Evolutionary conservation across 2,888 invertebrate species (phyloP).

Genomic region (Synergus umbraculus): DNA sequence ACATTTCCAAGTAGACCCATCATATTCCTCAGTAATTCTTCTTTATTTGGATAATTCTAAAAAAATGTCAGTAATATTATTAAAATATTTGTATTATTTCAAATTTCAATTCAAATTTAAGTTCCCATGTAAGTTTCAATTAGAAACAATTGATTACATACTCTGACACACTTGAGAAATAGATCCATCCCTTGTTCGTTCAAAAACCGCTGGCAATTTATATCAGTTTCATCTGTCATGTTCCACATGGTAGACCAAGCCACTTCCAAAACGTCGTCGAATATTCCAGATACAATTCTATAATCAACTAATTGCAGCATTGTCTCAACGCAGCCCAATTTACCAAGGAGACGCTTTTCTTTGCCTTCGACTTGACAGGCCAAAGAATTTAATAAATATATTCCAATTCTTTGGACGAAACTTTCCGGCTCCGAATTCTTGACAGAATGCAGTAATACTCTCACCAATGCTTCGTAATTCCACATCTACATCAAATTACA

Average conservation of each 20-base stretch:
- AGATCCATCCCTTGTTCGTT: constrained; percentile 92
- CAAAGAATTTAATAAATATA: constrained; percentile 95
- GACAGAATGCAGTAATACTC: constrained; percentile 89
- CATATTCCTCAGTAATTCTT: constrained; percentile 96
- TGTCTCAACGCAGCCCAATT: constrained; percentile 89
- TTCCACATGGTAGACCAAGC: constrained; percentile 99
- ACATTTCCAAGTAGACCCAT: constrained; percentile 98
- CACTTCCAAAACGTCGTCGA: constrained; percentile 97
- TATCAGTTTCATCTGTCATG: constrained; percentile 96
- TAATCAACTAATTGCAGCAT: constrained; percentile 93
- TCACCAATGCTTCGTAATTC: constrained; percentile 92
- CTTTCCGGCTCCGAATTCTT: constrained; percentile 90
- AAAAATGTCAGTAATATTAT: constrained; percentile 49
- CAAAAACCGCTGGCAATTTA: constrained; percentile 95
- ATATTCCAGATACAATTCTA: constrained; percentile 86
- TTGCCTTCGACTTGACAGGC: constrained; percentile 97
- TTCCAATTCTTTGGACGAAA: constrained; percentile 96
- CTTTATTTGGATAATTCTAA: constrained; percentile 91
- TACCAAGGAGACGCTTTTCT: constrained; percentile 94
- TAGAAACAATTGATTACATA: constrained; percentile 76
- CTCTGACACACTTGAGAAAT: constrained; percentile 92
- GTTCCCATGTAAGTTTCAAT: constrained; percentile 9
- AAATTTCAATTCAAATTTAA: neutral
- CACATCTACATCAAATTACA: constrained; percentile 83
- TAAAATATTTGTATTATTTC: neutral